Evolutionary conservation across 2,797 vertebrate species (phyloP), one percentile per base, ranked within the genome.

Genomic region (Sebastes diaconus): DNA sequence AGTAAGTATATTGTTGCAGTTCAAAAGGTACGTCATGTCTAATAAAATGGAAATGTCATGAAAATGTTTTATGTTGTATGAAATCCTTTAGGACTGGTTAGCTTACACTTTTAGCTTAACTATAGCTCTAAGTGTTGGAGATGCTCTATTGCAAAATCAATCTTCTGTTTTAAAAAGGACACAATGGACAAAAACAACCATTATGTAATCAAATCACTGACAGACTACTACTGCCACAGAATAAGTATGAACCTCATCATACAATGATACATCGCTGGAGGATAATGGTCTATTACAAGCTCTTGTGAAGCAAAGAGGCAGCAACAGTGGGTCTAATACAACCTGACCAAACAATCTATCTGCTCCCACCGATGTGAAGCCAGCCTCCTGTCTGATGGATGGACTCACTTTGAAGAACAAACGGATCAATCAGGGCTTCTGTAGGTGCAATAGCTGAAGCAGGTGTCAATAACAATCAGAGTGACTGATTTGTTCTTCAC

Each of bases 371-470:
- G 8, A 16, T 25, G 14, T 64, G 34, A 68, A 70, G 22, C 50
- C 57, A 20, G 36, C 64, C 65, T 73, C 42, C 16, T 34, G 11
- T 58, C 70, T 86, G 72, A 88, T 72, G 42, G 71, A 87, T 86
- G 27, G 25, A 77, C 52, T 39, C 3, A 13, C 57, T 70, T 57
- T 29, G 18, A 13, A 57, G 22, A 81, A 36, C 46, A 78, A 69
- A 84, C 25, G 14, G 55, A 89, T 88, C 75, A 73, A 86, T 87
- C 27, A 71, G n/a, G 16, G 54, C 54, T 55, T 24, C 54, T n/a
- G 20, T 24, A 57, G 50, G 29, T 32, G 32, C 20, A 32, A 54
- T 29, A 78, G 67, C 77, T 32, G 52, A 70, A 22, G 30, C 20
- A 32, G 22, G 30, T 60, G 34, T 79, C 68, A 64, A 67, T 80